Evolutionary conservation across 2,113 vertebrate species (phyloP).

Genomic region (Thalassarche chlororhynchos): DNA sequence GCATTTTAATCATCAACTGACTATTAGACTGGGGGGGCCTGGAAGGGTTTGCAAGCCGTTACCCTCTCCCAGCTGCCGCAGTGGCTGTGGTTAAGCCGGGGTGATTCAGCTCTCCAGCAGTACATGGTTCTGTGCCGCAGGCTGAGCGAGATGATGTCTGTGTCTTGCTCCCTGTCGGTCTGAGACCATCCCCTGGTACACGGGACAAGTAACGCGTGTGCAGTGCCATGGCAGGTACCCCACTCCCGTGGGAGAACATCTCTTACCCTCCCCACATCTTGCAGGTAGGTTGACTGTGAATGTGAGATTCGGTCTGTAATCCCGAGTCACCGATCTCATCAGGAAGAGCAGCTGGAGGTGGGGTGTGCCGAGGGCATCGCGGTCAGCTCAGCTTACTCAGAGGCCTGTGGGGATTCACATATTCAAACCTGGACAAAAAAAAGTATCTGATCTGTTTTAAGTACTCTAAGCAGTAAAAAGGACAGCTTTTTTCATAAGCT

Average conservation of each 20-base stretch:
- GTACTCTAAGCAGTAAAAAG: neutral
- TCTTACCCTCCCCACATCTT: neutral
- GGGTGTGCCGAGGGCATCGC: accelerated
- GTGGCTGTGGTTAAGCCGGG: neutral
- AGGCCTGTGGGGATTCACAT: neutral
- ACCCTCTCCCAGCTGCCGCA: neutral
- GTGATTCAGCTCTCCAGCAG: accelerated
- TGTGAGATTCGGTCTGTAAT: too few species aligned
- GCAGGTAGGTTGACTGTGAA: neutral
- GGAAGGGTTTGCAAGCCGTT: neutral
- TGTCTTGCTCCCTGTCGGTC: neutral
- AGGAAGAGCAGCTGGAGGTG: neutral
- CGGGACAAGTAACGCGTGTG: accelerated
- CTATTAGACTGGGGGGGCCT: accelerated
- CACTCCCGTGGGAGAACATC: neutral
- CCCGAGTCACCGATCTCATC: accelerated
- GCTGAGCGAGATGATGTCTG: accelerated
- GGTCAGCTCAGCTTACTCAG: neutral
- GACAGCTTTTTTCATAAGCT: neutral
- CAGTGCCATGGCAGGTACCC: neutral
- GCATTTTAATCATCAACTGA: neutral
- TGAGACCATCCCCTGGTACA: accelerated
- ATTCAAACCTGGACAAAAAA: neutral
- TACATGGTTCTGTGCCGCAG: neutral
- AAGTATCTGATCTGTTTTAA: neutral